phyloP scores from a whole-genome alignment of 2,888 invertebrate genomes.

The Chelonus formosanus region DNA sequence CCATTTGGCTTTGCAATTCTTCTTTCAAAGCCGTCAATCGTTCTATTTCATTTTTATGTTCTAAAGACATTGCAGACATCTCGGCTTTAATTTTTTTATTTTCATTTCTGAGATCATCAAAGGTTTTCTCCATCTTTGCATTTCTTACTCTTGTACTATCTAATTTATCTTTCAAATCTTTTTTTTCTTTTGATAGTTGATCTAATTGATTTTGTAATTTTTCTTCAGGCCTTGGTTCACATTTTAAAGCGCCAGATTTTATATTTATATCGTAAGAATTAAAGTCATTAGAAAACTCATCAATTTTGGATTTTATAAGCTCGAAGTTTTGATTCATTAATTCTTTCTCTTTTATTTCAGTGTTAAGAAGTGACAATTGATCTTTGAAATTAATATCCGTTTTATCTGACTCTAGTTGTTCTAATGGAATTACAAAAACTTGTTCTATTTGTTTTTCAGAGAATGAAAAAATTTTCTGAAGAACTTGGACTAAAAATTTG shows the following conservation, averaged over 20 bases:
- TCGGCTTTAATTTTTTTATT: slow-evolving; percentile 45
- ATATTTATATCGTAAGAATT: slow-evolving; percentile 42
- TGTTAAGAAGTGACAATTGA: slow-evolving; percentile 30
- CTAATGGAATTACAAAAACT: background rate
- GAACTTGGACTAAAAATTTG: slow-evolving; percentile 38
- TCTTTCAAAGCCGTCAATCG: slow-evolving; percentile 40
- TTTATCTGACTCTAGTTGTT: background rate
- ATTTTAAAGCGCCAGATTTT: slow-evolving; percentile 43
- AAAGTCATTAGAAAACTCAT: slow-evolving; percentile 41
- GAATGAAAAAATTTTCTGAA: slow-evolving; percentile 44
- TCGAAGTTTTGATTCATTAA: slow-evolving; percentile 36
- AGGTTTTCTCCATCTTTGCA: slow-evolving; percentile 52
- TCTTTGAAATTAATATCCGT: slow-evolving; percentile 20
- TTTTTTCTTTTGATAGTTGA: slow-evolving; percentile 47
- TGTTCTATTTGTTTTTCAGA: slow-evolving; percentile 39
- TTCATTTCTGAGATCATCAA: slow-evolving; percentile 50
- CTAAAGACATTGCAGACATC: slow-evolving; percentile 7
- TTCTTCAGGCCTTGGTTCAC: slow-evolving; percentile 44
- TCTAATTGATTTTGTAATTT: slow-evolving; percentile 48
- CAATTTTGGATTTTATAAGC: slow-evolving; percentile 40
- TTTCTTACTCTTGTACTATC: slow-evolving; percentile 49
- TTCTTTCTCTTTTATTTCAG: slow-evolving; percentile 39
- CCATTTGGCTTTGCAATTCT: slow-evolving; percentile 46
- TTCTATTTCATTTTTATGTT: slow-evolving; percentile 33
- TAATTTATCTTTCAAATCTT: slow-evolving; percentile 51